Conservation (phyloP, 1,140 invertebrate genomes). For the Leptopilina clavipes region DNA sequence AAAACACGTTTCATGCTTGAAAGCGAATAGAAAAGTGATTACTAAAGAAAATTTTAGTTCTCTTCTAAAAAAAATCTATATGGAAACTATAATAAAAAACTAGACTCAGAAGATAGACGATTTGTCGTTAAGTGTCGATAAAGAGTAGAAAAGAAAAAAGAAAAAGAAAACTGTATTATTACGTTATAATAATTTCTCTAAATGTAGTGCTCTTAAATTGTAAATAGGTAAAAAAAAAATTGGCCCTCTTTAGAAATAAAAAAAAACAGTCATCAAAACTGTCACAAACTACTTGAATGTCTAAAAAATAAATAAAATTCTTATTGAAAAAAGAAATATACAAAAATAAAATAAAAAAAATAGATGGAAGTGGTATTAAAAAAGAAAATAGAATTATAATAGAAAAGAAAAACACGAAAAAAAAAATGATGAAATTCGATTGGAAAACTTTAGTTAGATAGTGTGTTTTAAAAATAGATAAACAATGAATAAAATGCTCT, state of each 20-base stretch:
- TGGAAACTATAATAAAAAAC: too few relatives aligned
- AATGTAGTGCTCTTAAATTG: neutral
- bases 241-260: neutral
- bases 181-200: neutral
- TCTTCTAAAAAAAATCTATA: too few relatives aligned
- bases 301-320: too few relatives aligned
- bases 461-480: neutral
- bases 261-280: too few relatives aligned
- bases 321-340: neutral
- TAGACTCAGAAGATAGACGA: too few relatives aligned
- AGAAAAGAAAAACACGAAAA: neutral
- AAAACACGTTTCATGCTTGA: too few relatives aligned
- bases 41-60: too few relatives aligned
- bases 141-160: neutral
- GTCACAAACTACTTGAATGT: too few relatives aligned
- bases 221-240: neutral
- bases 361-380: neutral
- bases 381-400: neutral
- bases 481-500: slow-evolving; percentile 10
- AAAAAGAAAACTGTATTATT: neutral
- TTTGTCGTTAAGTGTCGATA: too few relatives aligned
- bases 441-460: neutral
- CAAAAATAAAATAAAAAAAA: neutral
- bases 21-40: too few relatives aligned
- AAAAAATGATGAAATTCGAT: neutral